Evolutionary conservation across 2,888 invertebrate genomes (phyloP).

Genomic region (Cetonia aurata): DNA sequence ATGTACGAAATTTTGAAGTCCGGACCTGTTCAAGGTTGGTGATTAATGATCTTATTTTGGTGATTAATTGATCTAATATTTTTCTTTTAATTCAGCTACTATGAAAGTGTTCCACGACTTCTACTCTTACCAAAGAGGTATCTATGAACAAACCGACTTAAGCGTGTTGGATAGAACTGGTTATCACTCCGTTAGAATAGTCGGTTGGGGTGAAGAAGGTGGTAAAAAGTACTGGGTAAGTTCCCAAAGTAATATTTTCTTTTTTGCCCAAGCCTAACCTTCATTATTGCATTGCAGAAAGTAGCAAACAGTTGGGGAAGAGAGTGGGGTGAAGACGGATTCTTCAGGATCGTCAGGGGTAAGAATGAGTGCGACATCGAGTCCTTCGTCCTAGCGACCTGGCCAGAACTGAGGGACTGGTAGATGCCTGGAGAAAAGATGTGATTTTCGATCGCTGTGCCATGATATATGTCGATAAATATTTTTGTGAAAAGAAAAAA

Average conservation of each 20-base stretch:
- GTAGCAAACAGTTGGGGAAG: constrained; percentile 95
- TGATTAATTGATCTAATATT: not conserved
- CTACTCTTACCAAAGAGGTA: constrained; percentile 88
- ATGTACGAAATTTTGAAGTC: constrained; percentile 92
- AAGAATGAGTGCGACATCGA: constrained; percentile 92
- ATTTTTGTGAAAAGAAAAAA: constrained; percentile 27
- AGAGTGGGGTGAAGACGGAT: constrained; percentile 93
- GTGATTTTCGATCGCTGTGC: constrained; percentile 34
- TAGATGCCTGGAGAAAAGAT: constrained; percentile 25
- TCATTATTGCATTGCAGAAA: constrained; percentile 71
- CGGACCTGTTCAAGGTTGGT: constrained; percentile 90
- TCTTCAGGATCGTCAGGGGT: constrained; percentile 89
- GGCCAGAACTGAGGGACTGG: constrained; percentile 67
- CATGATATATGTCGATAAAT: constrained; percentile 34
- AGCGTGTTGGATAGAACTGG: constrained; percentile 73
- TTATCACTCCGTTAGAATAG: constrained; percentile 90
- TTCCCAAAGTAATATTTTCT: constrained; percentile 37
- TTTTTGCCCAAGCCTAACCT: not conserved
- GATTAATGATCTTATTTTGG: too few relatives aligned
- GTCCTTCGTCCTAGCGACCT: constrained; percentile 85
- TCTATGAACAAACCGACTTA: constrained; percentile 77
- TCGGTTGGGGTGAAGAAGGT: constrained; percentile 92
- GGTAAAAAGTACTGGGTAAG: constrained; percentile 88
- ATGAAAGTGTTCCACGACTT: constrained; percentile 94
- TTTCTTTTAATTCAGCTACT: constrained; percentile 74